Evolutionary conservation across 2,113 vertebrate genomes (phyloP), one percentile per base, ranked within the genome.

Genomic region (Pelecanoides urinatrix): DNA sequence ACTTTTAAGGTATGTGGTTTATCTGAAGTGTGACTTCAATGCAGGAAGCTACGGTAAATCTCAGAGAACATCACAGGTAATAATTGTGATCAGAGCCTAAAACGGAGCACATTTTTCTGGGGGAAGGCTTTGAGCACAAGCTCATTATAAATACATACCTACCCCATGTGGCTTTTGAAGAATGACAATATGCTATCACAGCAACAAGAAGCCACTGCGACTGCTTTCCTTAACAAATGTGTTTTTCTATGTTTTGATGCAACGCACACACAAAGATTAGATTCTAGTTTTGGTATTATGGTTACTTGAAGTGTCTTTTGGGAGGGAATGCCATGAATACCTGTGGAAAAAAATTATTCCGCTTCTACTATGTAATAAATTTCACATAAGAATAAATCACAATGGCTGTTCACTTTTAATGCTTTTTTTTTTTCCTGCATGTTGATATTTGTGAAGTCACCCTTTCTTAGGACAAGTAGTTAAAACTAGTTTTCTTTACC

Each of bases 131-230:
- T n/a, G 62, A 95, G 59, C 49, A 83, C 6, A 86, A 78, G n/a
- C 78, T 94, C n/a, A 32, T 88, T 91, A 90, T 36, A 56, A 92
- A 92, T 50, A 88, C 78, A 44, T 79, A 53, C 26, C 58, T 58
- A 88, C 53, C 66, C 40, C 59, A 42, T 47, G 74, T 25, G 87
- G 67, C 53, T 90, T 80, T 90, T 90, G 66, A 90, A 86, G 58
- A 83, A 73, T 47, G 71, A 88, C 78, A 94, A 58, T 70, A 65
- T 56, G 44, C 70, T 94, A 32, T 82, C 62, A 75, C 36, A 90
- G 84, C 83, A 82, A 92, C 93, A 78, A 87, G 78, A 68, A 90
- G 23, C 36, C 66, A 66, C 72, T 26, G 42, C 13, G 29, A 84
- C 71, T 70, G 53, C 45, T 65, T 81, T 75, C 70, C 68, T 45